These are phyloP conservation scores for Neelides sp. DNA, from an alignment of 1,140 invertebrate genomes.

Conservation along the genomic window DNA sequence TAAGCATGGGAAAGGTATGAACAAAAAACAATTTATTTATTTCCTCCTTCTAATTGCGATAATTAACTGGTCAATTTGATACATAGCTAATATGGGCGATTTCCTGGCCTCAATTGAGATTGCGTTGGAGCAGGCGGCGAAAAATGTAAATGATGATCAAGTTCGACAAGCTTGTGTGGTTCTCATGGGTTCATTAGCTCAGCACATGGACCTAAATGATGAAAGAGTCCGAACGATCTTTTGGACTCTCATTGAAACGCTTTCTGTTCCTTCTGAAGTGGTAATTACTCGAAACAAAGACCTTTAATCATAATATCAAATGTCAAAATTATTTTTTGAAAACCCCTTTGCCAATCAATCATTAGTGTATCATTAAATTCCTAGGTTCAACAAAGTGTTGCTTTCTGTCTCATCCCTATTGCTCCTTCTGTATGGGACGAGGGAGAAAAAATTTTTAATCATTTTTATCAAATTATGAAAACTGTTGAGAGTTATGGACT, in stretches of 20 bases:
- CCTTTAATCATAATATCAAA: too few species aligned
- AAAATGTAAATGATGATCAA: slow-evolving; percentile 78
- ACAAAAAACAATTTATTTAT: slow-evolving; percentile 10
- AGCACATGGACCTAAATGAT: slow-evolving; percentile 85
- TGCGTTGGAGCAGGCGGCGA: slow-evolving; percentile 77
- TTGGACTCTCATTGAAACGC: slow-evolving; percentile 69
- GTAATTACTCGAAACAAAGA: slow-evolving; percentile 38
- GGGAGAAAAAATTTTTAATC: too few species aligned
- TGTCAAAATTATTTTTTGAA: too few species aligned
- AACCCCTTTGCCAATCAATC: too few species aligned
- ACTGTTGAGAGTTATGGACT: too few species aligned
- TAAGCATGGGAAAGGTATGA: slow-evolving; percentile 67
- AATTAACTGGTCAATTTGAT: slow-evolving; percentile 13
- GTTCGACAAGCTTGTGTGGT: slow-evolving; percentile 91
- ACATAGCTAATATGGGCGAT: slow-evolving; percentile 43
- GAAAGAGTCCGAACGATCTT: slow-evolving; percentile 82
- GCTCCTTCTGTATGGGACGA: too few species aligned
- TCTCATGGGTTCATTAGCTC: slow-evolving; percentile 87
- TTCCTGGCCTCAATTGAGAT: slow-evolving; percentile 79
- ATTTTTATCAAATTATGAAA: too few species aligned
- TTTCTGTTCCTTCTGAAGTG: slow-evolving; percentile 92
- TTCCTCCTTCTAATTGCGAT: slow-evolving; percentile 1
- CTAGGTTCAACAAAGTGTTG: too few species aligned
- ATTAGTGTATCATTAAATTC: too few species aligned
- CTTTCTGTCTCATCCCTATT: too few species aligned